Conservation (phyloP, 2,113 vertebrate genomes). For the Mungos mungo region DNA sequence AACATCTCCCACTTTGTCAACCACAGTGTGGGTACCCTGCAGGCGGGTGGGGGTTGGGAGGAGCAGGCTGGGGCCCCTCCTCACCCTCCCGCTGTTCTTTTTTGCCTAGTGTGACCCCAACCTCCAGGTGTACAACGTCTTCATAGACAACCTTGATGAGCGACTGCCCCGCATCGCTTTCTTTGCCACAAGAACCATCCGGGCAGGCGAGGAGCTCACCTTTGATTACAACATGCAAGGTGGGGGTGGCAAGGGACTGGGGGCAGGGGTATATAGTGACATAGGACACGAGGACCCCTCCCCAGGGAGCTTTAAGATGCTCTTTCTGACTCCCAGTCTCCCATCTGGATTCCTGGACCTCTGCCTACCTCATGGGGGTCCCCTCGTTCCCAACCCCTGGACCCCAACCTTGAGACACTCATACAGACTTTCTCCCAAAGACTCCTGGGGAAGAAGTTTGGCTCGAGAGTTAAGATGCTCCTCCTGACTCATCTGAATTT, state of each 20-base stretch:
- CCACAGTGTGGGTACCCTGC: conserved; percentile 91
- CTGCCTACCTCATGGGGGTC: not conserved
- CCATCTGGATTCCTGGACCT: not conserved
- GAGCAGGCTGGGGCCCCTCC: not conserved
- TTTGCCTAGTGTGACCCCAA: conserved; percentile 92
- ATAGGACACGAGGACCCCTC: conserved; percentile 8
- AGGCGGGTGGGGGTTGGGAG: not conserved
- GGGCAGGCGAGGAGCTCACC: conserved; percentile 93
- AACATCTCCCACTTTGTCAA: conserved; percentile 98
- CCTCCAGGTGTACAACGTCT: conserved; percentile 96
- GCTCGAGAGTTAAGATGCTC: not conserved
- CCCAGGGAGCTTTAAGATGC: conserved; percentile 45
- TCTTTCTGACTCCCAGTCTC: conserved; percentile 1
- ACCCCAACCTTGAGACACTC: not conserved
- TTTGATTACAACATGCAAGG: conserved; percentile 98
- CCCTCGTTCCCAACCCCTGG: not conserved
- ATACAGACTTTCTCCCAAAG: not conserved
- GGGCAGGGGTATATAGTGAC: not conserved
- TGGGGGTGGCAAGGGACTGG: conserved; percentile 73
- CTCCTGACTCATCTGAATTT: conserved; percentile 37
- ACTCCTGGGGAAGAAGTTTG: not conserved
- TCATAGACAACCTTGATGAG: conserved; percentile 94
- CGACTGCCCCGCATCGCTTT: conserved; percentile 93
- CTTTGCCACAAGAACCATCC: conserved; percentile 91
- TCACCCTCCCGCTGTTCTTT: conserved; percentile 56